A percentile compares a stretch with the other conserved stretches of the same genome.
These are phyloP conservation scores for Leptonema lineaticorne DNA, from an alignment of 1,140 invertebrate genomes.

Conservation along the genomic window DNA sequence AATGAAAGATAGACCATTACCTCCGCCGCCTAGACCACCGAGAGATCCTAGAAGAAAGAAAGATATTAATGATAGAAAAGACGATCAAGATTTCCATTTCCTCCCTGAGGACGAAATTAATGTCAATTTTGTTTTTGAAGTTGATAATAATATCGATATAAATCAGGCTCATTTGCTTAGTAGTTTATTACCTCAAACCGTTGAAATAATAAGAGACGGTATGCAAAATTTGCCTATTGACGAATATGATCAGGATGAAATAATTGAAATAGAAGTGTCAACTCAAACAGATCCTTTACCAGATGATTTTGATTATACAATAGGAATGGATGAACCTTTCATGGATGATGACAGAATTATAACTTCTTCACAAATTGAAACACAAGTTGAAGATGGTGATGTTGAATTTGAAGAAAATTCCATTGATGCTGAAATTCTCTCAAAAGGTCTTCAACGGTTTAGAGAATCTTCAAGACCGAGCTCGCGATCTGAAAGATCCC, in stretches of 20 bases:
- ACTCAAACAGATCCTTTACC: conserved; percentile 81
- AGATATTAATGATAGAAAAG: conserved; percentile 45
- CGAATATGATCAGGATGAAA: conserved; percentile 42
- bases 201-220: background rate
- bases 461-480: conserved; percentile 52
- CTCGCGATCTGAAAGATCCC: conserved; percentile 54
- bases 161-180: too few species aligned
- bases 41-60: conserved; percentile 57
- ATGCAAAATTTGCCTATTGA: conserved; percentile 4
- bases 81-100: conserved; percentile 43
- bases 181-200: background rate
- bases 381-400: conserved; percentile 10
- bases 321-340: conserved; percentile 58
- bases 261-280: conserved; percentile 69
- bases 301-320: conserved; percentile 71
- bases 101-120: background rate
- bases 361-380: background rate
- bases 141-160: conserved; percentile 32
- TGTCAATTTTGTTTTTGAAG: conserved; percentile 42
- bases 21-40: conserved; percentile 77
- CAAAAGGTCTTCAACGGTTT: conserved; percentile 49
- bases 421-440: conserved; percentile 48
- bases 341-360: conserved; percentile 35
- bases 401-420: conserved; percentile 38
- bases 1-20: conserved; percentile 77